These are phyloP conservation scores for Microcaecilia unicolor DNA, from an alignment of 2,797 vertebrate genomes.

Conservation along the genomic window DNA sequence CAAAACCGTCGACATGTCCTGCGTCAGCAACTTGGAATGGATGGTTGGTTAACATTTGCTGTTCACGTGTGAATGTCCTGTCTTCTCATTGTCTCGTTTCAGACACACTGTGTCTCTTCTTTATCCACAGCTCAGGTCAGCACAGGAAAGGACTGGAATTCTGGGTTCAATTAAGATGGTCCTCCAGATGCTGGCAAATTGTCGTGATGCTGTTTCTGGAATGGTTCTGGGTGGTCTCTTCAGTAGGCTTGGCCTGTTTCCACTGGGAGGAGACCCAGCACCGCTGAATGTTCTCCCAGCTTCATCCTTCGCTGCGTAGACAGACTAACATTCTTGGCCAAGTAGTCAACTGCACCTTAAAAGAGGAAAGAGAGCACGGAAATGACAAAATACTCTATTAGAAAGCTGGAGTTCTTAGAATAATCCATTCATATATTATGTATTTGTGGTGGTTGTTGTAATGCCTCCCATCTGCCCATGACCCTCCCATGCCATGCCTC, in stretches of 20 bases:
- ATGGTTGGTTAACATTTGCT: conserved; percentile 5
- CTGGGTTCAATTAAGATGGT: neutral
- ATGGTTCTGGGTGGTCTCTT: conserved; percentile 24
- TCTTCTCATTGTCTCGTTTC: conserved; percentile 9
- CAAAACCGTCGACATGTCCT: conserved; percentile 12
- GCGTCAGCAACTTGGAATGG: conserved; percentile 16
- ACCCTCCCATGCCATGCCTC: too few relatives aligned
- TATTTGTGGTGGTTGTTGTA: too few relatives aligned
- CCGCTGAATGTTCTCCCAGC: conserved; percentile 82
- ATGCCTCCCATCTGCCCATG: too few relatives aligned
- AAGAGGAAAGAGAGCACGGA: too few relatives aligned
- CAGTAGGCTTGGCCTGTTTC: conserved; percentile 95
- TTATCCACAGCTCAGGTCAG: neutral
- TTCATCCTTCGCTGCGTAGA: conserved; percentile 90
- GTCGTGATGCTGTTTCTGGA: conserved; percentile 12
- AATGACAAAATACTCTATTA: too few relatives aligned
- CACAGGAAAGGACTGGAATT: neutral
- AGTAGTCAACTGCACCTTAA: conserved; percentile 80
- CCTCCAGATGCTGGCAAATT: conserved; percentile 12
- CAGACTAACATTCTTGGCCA: conserved; percentile 93
- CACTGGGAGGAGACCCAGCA: conserved; percentile 82
- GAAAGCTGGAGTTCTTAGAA: too few relatives aligned
- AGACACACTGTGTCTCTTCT: neutral
- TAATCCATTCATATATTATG: too few relatives aligned
- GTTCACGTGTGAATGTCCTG: neutral